A percentile compares a stretch with the other conserved stretches of the same genome.
Conservation (phyloP, 1,140 invertebrate genomes). For the Saccostrea cuccullata region DNA sequence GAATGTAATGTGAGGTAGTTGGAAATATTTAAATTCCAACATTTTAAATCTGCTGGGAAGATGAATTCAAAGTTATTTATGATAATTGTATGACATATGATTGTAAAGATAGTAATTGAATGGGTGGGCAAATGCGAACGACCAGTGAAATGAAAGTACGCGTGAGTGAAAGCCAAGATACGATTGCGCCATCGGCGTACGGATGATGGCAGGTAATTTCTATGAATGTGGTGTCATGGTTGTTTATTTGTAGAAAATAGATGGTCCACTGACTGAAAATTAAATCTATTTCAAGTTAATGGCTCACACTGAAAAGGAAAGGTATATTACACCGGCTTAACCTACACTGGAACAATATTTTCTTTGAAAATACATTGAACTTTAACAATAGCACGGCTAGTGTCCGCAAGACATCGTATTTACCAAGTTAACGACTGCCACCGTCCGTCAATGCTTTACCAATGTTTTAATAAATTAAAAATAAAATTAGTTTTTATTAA, state of each 20-base stretch:
- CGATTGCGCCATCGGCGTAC: background rate
- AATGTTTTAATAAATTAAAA: too few species aligned
- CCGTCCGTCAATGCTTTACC: background rate
- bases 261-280: background rate
- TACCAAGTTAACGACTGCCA: background rate
- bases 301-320: background rate
- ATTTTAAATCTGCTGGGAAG: conserved; percentile 32
- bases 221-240: background rate
- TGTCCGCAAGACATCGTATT: background rate
- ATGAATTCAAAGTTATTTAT: background rate
- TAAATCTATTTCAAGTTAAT: background rate
- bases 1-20: background rate
- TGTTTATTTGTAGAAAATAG: background rate
- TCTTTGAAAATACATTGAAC: conserved; percentile 9
- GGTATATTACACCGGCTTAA: background rate
- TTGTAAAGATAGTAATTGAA: background rate
- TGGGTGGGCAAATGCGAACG: background rate
- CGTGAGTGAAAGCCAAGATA: background rate
- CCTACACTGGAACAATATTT: conserved; percentile 22
- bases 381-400: background rate
- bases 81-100: conserved; percentile 6
- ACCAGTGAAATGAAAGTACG: background rate
- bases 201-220: background rate
- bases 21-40: conserved; percentile 7
- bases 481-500: too few species aligned